These are phyloP conservation scores for Tyria jacobaeae DNA, from an alignment of 2,888 invertebrate species.

Conservation along the genomic window DNA sequence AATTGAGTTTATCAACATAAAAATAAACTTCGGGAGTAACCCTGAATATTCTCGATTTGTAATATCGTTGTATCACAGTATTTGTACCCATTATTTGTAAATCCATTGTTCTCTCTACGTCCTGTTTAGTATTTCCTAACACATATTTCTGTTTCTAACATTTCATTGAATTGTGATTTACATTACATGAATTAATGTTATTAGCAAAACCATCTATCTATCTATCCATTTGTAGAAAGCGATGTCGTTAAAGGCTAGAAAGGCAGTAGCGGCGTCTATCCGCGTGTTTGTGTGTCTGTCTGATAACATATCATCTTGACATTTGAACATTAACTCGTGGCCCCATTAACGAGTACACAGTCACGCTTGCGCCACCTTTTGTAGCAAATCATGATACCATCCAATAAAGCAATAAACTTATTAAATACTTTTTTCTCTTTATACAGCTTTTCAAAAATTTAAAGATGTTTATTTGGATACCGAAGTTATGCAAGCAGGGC, in stretches of 20 bases:
- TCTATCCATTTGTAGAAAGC: too few species aligned
- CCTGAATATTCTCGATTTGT: too few species aligned
- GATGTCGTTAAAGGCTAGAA: too few species aligned
- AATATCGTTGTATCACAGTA: not conserved
- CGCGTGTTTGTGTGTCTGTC: not conserved
- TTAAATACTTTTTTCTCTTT: not conserved
- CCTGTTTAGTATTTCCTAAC: not conserved
- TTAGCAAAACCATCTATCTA: too few species aligned
- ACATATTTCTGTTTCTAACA: not conserved
- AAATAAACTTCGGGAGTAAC: too few species aligned
- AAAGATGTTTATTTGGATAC: not conserved
- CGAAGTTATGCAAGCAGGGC: too few species aligned
- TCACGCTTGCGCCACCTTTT: not conserved
- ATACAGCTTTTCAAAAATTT: not conserved
- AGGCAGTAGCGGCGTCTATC: not conserved
- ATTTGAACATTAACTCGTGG: slow-evolving; percentile 2
- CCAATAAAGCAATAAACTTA: not conserved
- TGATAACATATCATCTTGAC: slow-evolving; percentile 3
- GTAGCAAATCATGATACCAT: not conserved
- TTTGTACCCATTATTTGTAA: not conserved
- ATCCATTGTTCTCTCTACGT: too few species aligned
- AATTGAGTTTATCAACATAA: too few species aligned
- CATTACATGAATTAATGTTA: too few species aligned
- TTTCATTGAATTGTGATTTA: not conserved
- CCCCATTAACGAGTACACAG: not conserved